Evolutionary conservation across 2,888 invertebrate genomes (phyloP).

Genomic region (Lampropteryx suffumata): DNA sequence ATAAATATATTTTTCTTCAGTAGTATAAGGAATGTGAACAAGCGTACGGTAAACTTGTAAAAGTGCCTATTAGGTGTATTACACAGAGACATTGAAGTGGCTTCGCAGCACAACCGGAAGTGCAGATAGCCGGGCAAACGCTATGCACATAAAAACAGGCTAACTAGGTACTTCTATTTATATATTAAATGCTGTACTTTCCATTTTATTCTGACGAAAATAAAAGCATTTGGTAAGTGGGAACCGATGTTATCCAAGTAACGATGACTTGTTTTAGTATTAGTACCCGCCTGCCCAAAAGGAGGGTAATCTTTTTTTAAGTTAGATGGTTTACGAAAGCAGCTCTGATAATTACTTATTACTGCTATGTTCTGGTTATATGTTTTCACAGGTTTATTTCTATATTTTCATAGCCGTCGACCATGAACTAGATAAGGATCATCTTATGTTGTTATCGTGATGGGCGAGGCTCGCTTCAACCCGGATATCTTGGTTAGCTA

Average conservation of each 20-base stretch:
- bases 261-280: too few relatives aligned
- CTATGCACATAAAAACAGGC: conserved; percentile 1
- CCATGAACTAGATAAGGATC: conserved; percentile 39
- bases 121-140: conserved; percentile 5
- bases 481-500: conserved; percentile 7
- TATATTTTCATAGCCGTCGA: conserved; percentile 18
- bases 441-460: conserved; percentile 59
- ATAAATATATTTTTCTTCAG: too few relatives aligned
- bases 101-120: conserved; percentile 13
- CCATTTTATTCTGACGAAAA: too few relatives aligned
- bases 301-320: too few relatives aligned
- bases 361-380: neutral
- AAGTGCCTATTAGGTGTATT: neutral
- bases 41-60: neutral
- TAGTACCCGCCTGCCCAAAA: too few relatives aligned
- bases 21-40: neutral
- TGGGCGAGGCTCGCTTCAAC: conserved; percentile 41
- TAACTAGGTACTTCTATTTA: neutral
- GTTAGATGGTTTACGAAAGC: too few relatives aligned
- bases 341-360: too few relatives aligned
- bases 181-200: too few relatives aligned
- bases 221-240: too few relatives aligned
- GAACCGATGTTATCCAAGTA: too few relatives aligned
- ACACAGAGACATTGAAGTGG: conserved; percentile 1
- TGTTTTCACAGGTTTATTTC: neutral